These are phyloP conservation scores for Melanchra persicariae DNA, from an alignment of 2,888 invertebrate genomes.

Conservation along the genomic window DNA sequence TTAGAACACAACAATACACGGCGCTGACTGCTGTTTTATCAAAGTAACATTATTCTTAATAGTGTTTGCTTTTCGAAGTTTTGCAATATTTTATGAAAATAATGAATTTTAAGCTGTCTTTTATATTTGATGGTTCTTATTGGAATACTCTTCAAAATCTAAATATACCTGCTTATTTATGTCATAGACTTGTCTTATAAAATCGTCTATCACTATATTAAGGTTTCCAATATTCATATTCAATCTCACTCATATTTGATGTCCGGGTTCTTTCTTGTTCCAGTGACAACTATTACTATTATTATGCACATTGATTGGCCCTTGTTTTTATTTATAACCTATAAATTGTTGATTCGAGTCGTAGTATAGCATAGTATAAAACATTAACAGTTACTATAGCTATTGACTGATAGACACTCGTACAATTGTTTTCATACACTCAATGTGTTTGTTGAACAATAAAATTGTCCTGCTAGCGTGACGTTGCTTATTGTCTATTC, in stretches of 20 bases:
- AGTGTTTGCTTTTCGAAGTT: background rate
- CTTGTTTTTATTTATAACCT: background rate
- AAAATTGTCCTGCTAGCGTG: slow-evolving; percentile 22
- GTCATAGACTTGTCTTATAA: background rate
- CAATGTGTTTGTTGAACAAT: slow-evolving; percentile 7
- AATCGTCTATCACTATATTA: background rate
- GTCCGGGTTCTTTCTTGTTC: background rate
- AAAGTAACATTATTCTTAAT: background rate
- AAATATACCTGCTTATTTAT: no score
- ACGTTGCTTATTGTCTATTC: slow-evolving; percentile 23
- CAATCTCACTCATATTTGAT: background rate
- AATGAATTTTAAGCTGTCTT: background rate
- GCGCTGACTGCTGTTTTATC: background rate
- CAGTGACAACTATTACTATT: background rate
- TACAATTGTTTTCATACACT: slow-evolving; percentile 4
- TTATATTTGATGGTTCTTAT: background rate
- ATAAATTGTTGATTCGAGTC: background rate
- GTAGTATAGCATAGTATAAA: background rate
- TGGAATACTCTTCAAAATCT: background rate
- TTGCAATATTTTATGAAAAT: background rate
- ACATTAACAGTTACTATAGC: slow-evolving; percentile 32
- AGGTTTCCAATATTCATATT: background rate
- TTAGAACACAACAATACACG: background rate
- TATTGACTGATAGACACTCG: slow-evolving; percentile 10
- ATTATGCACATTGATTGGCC: background rate